A percentile compares a stretch with the other conserved stretches of the same genome.
Evolutionary conservation across 2,888 invertebrate genomes (phyloP).

Genomic region (Rugalucina vietnamica): DNA sequence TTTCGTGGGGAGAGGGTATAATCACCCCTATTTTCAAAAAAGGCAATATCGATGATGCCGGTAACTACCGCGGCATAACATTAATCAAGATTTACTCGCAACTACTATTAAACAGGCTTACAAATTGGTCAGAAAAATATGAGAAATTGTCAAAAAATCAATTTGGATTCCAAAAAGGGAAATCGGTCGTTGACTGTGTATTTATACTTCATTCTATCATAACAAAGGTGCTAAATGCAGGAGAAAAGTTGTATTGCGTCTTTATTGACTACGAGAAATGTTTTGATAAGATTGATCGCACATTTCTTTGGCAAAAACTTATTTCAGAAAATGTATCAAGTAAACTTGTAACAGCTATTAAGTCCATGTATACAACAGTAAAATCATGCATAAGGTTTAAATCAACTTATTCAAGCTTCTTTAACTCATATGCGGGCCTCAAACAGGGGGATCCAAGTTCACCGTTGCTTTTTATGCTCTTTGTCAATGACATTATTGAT

Average conservation of each 20-base stretch:
- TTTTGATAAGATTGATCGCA: slow-evolving; percentile 35
- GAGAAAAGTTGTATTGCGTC: slow-evolving; percentile 28
- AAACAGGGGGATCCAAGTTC: slow-evolving; percentile 42
- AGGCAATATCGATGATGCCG: neutral
- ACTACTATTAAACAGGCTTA: slow-evolving; percentile 16
- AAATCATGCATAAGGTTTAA: slow-evolving; percentile 35
- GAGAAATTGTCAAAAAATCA: slow-evolving; percentile 26
- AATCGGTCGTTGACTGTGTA: slow-evolving; percentile 27
- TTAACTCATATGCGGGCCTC: slow-evolving; percentile 24
- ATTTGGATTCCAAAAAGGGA: slow-evolving; percentile 34
- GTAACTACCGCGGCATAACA: slow-evolving; percentile 18
- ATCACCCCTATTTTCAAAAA: slow-evolving; percentile 33
- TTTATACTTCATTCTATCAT: slow-evolving; percentile 39
- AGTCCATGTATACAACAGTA: slow-evolving; percentile 29
- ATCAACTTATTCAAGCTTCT: neutral
- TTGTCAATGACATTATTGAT: slow-evolving; percentile 25
- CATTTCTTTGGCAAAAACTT: slow-evolving; percentile 25
- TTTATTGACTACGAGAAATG: slow-evolving; percentile 45
- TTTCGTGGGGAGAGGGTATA: slow-evolving; percentile 36
- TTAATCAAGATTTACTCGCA: slow-evolving; percentile 33
- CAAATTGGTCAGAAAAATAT: slow-evolving; percentile 23
- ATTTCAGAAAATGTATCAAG: slow-evolving; percentile 31
- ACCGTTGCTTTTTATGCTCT: slow-evolving; percentile 27
- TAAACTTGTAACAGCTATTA: slow-evolving; percentile 25
- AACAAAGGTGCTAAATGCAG: slow-evolving; percentile 7